Evolutionary conservation across 2,888 invertebrate genomes (phyloP), one percentile per base, ranked within the genome.

Genomic region (Tachina fera): DNA sequence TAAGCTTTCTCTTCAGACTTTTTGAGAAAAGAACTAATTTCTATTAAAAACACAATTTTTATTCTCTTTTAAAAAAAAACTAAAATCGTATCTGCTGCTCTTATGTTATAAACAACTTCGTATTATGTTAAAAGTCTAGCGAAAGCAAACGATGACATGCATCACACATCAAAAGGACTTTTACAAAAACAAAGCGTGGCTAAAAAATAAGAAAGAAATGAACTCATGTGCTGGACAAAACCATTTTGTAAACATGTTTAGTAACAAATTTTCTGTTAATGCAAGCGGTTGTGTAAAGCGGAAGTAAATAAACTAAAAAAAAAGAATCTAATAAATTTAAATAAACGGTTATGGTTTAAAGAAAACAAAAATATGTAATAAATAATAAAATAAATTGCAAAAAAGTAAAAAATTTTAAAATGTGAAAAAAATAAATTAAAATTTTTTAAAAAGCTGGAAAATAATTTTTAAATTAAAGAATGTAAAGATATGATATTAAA

Each of bases 251-350:
- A 82, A 85, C 41, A 78, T 63, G 45, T 77, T 85, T 77, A 85
- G 85, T 85, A 63, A 70, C 81, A 78, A 81, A 74, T 78, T 74
- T 51, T 77, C 77, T 74, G 68, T 74, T 81, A 78, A 68, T 39
- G 45, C 47, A 39, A 82, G 70, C 77, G 78, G 85, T 85, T 70
- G 81, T 75, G 51, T 39, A 51, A 70, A 72, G 45, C 85, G 81
- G 81, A 72, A 68, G 11, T 14, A 68, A 19, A 2, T 14, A 41
- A 41, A 16, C 0, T 16, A 3, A 71, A 9, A 11, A 51, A 39
- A 11, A 39, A 67, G 11, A 39, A 9, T 11, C 3, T 1, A 22
- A 9, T 45, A 8, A 19, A 3, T n/a, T 39, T 3, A 61, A 16
- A 31, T n/a, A 63, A 45, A 45, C 43, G 53, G 63, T 63, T 63